Base-by-base conservation (phyloP, 2,113 vertebrate species). In the Anhinga anhinga region DNA sequence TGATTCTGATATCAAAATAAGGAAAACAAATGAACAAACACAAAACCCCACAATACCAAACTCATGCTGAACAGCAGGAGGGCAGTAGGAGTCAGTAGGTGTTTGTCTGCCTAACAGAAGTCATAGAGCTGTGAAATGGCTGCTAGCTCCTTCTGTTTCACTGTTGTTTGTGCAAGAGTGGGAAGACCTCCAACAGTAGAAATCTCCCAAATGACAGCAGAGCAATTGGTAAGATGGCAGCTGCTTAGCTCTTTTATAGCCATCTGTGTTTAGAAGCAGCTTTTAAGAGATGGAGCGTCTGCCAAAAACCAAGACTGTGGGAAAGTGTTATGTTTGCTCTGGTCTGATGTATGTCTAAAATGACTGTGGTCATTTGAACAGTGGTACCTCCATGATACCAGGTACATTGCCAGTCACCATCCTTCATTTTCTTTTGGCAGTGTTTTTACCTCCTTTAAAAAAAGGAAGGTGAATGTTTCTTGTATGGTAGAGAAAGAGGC, bases 201-300 rank as follows among this genome's bases (percentile, higher is more conserved):
- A 94, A 87, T 88, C 66, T 96, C 92, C 70, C 82, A 86, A 90
- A 92, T 38, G 74, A 90, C 92, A 94, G 90, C 87, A 70, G 71
- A 94, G 92, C 79, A 80, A 94, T 94, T 85, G 87, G 74, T 80
- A 96, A 97, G 90, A 94, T 94, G 96, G 95, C 93, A 95, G 95
- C 92, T 93, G 66, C 84, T 96, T 93, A 93, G 93, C 78, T 93
- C 87, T 96, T 95, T 93, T 61, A 77, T 87, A 91, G 62, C 82
- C 87, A 92, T 94, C 96, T 97, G 95, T 94, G 87, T 95, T 95
- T 94, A 95, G 92, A 93, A 95, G 73, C 65, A 94, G 78, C 73
- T 95, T 95, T 93, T 94, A 90, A 92, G 78, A 95, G 95, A 69
- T 53, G 40, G 44, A 93, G 27, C 0, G 2, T 58, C 95, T 96